phyloP scores from a whole-genome alignment of 1,140 invertebrate genomes.

The Drosophila pseudoobscura region DNA sequence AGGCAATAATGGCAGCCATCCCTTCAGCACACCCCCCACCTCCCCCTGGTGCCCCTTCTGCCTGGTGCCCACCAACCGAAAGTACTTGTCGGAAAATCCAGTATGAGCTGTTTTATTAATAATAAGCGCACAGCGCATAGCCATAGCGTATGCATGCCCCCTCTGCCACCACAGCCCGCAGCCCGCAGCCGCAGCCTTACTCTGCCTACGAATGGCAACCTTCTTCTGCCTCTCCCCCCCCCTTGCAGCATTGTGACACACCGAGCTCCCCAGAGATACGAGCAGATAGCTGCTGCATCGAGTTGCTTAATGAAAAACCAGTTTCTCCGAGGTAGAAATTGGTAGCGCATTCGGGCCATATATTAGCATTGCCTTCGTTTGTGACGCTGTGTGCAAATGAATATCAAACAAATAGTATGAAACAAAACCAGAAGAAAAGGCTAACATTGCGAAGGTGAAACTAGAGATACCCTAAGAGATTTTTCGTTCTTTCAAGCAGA shows the following conservation, averaged over 20 bases:
- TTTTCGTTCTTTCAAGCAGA: too few relatives aligned
- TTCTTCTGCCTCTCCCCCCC: background rate
- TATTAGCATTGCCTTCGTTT: slow-evolving; percentile 43
- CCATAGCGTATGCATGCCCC: background rate
- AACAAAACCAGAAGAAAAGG: slow-evolving; percentile 2
- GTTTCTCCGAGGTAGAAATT: slow-evolving; percentile 61
- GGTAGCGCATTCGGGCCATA: slow-evolving; percentile 32
- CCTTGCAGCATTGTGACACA: slow-evolving; percentile 26
- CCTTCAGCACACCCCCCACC: too few relatives aligned
- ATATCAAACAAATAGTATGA: slow-evolving; percentile 29
- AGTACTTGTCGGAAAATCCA: slow-evolving; percentile 73
- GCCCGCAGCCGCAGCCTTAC: too few relatives aligned
- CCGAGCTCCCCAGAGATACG: slow-evolving; percentile 6
- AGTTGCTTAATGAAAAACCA: slow-evolving; percentile 72
- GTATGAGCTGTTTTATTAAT: slow-evolving; percentile 78
- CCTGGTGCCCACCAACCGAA: slow-evolving; percentile 5
- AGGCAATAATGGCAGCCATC: slow-evolving; percentile 21
- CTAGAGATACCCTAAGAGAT: too few relatives aligned
- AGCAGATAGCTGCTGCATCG: slow-evolving; percentile 30
- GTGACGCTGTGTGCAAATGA: slow-evolving; percentile 57
- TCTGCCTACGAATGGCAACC: too few relatives aligned
- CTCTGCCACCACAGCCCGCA: background rate
- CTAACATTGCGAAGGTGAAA: background rate
- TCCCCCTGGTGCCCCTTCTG: background rate
- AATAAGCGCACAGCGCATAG: slow-evolving; percentile 65